Percentiles rank a stretch among this genome's conserved stretches.
These are phyloP conservation scores for Xyrauchen texanus DNA, from an alignment of 2,113 vertebrate genomes.

Conservation along the genomic window DNA sequence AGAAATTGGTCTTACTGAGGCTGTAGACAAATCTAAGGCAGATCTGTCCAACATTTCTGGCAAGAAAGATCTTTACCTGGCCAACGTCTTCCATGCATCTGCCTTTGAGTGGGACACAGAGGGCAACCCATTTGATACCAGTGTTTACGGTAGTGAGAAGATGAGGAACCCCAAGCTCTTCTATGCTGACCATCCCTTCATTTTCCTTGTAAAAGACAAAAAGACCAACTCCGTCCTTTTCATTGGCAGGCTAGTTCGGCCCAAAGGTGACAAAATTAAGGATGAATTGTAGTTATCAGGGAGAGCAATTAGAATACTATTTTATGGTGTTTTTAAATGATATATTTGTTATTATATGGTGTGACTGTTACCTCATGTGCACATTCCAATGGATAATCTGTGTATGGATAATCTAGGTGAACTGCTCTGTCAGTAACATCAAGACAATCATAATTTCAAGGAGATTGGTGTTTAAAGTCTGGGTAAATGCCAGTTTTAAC, in stretches of 20 bases:
- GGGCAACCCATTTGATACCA: constrained; percentile 86
- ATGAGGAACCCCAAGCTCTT: constrained; percentile 90
- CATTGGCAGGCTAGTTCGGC: constrained; percentile 89
- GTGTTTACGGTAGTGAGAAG: constrained; percentile 85
- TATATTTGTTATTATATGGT: constrained; percentile 33
- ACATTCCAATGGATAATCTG: constrained; percentile 64
- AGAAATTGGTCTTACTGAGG: constrained; percentile 90
- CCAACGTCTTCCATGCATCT: constrained; percentile 87
- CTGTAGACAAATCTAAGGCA: constrained; percentile 92
- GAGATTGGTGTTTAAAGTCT: too few relatives aligned
- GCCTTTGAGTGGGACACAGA: constrained; percentile 87
- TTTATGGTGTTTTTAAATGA: constrained; percentile 36
- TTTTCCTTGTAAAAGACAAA: constrained; percentile 94
- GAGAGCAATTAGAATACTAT: background rate
- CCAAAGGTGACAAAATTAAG: constrained; percentile 93
- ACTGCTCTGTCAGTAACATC: background rate
- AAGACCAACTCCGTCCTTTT: constrained; percentile 92
- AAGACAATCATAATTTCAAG: background rate
- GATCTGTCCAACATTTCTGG: constrained; percentile 96
- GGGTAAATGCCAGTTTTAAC: background rate
- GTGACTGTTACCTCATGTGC: constrained; percentile 65
- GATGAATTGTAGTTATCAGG: constrained; percentile 85
- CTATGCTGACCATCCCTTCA: constrained; percentile 92
- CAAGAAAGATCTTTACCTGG: constrained; percentile 95
- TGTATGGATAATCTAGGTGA: constrained; percentile 9